These are phyloP conservation scores for Mythimna albipuncta DNA, from an alignment of 2,888 invertebrate species.

Conservation along the genomic window DNA sequence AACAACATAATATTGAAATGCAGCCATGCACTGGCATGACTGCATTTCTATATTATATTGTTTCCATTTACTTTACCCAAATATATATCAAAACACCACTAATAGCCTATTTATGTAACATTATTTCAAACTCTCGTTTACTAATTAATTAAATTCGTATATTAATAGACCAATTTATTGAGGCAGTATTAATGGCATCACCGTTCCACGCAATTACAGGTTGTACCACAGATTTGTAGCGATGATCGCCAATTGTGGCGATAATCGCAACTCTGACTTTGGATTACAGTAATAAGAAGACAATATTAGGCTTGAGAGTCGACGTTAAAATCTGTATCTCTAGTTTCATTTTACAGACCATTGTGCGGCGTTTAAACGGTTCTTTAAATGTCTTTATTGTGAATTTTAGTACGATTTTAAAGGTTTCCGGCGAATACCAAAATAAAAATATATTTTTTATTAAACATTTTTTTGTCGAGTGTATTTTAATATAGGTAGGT, in stretches of 20 bases:
- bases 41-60: no score
- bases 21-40: no score
- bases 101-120: background rate
- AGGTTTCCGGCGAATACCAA: background rate
- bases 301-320: conserved; percentile 27
- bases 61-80: no score
- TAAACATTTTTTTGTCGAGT: background rate
- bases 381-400: conserved; percentile 26
- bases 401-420: background rate
- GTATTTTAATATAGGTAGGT: background rate
- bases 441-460: background rate
- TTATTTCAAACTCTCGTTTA: background rate
- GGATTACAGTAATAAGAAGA: conserved; percentile 44
- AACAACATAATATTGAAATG: no score
- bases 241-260: conserved; percentile 40
- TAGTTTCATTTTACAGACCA: conserved; percentile 46
- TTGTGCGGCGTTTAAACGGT: conserved; percentile 28
- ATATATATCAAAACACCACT: no score
- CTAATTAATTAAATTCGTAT: background rate
- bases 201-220: conserved; percentile 6
- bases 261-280: conserved; percentile 49
- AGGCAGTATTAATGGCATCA: conserved; percentile 13
- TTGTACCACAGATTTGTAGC: conserved; percentile 24
- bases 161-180: background rate
- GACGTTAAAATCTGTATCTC: conserved; percentile 39